Percentiles rank a stretch among this genome's conserved stretches.
Evolutionary conservation across 2,113 vertebrate species (phyloP).

Genomic region (Toxotes chatareus): DNA sequence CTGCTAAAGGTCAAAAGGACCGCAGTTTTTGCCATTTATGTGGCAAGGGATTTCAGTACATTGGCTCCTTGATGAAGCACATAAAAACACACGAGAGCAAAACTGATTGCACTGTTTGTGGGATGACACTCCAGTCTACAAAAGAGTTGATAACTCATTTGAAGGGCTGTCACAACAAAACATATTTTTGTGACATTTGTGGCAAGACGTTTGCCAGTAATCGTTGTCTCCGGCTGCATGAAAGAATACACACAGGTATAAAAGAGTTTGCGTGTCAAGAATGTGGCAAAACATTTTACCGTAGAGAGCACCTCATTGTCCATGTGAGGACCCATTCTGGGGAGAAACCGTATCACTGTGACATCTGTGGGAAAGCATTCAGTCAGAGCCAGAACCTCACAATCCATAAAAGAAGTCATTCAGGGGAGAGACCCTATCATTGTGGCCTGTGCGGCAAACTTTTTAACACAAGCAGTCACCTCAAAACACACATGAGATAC

Average conservation of each 20-base stretch:
- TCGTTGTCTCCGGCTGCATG: conserved; percentile 20
- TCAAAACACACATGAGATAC: conserved; percentile 56
- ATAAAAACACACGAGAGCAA: conserved; percentile 45
- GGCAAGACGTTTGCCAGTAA: conserved; percentile 27
- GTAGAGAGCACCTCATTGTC: conserved; percentile 26
- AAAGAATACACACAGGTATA: conserved; percentile 11
- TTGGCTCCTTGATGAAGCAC: conserved; percentile 56
- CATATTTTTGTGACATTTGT: conserved; percentile 29
- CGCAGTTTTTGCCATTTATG: conserved; percentile 58
- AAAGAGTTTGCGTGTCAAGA: conserved; percentile 53
- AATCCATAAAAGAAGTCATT: conserved; percentile 50
- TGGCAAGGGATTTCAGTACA: conserved; percentile 54
- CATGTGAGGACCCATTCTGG: conserved; percentile 54
- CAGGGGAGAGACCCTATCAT: conserved; percentile 37
- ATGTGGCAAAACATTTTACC: conserved; percentile 42
- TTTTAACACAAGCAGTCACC: conserved; percentile 34
- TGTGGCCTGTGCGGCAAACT: conserved; percentile 49
- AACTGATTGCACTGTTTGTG: conserved; percentile 25
- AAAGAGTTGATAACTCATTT: conserved; percentile 39
- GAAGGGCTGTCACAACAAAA: conserved; percentile 23
- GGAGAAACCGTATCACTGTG: conserved; percentile 56
- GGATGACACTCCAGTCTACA: background rate
- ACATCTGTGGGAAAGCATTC: conserved; percentile 49
- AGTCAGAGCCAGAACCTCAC: conserved; percentile 56
- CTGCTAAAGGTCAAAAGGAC: conserved; percentile 16